Evolutionary conservation across 2,113 vertebrate species (phyloP).

Genomic region (Miniopterus natalensis): DNA sequence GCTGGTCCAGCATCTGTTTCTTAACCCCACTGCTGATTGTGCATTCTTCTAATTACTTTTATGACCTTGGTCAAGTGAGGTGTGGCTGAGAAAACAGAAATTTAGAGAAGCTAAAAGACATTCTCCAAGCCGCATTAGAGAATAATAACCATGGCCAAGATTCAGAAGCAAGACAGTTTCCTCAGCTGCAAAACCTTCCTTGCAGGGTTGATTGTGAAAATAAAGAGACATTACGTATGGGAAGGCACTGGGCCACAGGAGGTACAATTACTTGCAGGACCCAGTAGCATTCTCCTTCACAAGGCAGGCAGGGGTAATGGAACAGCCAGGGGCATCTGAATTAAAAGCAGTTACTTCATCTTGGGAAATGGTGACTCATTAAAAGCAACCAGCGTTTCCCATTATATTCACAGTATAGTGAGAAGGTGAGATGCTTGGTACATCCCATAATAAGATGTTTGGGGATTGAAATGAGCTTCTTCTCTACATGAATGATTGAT

Average conservation of each 20-base stretch:
- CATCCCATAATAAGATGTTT: background rate
- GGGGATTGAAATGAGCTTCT: conserved; percentile 30
- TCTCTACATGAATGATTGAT: background rate
- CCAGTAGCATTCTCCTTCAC: background rate
- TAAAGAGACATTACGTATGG: background rate
- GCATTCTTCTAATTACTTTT: background rate
- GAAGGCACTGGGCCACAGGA: background rate
- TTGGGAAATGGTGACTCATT: conserved; percentile 70
- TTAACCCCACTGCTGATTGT: background rate
- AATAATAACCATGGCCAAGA: background rate
- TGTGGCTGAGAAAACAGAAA: conserved; percentile 7
- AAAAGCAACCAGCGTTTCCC: conserved; percentile 35
- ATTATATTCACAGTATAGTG: background rate
- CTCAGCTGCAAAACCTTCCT: background rate
- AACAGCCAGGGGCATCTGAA: background rate
- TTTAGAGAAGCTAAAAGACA: background rate
- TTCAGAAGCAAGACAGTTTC: background rate
- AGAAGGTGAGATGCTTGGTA: background rate
- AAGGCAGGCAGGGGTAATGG: background rate
- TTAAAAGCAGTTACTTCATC: conserved; percentile 61
- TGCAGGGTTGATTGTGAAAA: background rate
- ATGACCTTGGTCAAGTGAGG: background rate
- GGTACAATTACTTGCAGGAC: background rate
- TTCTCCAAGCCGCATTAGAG: background rate
- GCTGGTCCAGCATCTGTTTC: background rate